Conservation (phyloP, 2,888 invertebrate species). For the Chalcosyrphus nemorum region DNA sequence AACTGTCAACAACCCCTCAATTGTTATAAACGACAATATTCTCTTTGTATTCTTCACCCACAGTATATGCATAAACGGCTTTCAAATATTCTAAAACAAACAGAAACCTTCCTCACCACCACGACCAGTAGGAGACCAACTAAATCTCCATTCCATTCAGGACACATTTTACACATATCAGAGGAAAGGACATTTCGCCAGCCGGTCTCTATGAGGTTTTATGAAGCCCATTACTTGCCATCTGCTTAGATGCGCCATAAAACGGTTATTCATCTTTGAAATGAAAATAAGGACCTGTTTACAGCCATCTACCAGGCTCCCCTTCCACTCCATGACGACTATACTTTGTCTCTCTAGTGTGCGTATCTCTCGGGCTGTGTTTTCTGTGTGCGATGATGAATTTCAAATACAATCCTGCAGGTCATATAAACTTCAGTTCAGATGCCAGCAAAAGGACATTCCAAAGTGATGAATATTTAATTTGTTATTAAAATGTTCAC, state of each 20-base stretch:
- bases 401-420: slow-evolving; percentile 27
- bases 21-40: slow-evolving; percentile 33
- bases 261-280: slow-evolving; percentile 53
- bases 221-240: slow-evolving; percentile 43
- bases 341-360: background rate
- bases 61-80: background rate
- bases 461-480: slow-evolving; percentile 62
- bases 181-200: background rate
- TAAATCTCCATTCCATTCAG: slow-evolving; percentile 12
- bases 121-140: no score
- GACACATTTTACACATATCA: slow-evolving; percentile 14
- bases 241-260: slow-evolving; percentile 48
- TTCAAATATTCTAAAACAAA: slow-evolving; percentile 17
- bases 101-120: background rate
- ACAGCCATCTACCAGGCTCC: background rate
- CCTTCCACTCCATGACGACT: background rate
- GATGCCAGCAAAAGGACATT: slow-evolving; percentile 11
- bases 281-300: slow-evolving; percentile 51
- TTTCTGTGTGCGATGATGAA: background rate
- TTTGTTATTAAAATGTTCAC: slow-evolving; percentile 53
- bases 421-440: background rate
- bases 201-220: slow-evolving; percentile 24
- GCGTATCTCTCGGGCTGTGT: background rate
- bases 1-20: slow-evolving; percentile 33
- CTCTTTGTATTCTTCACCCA: background rate